Percentiles rank a stretch among this genome's conserved stretches.
Conservation (phyloP, 2,888 invertebrate genomes). For the Leptinotarsa tumamoca region DNA sequence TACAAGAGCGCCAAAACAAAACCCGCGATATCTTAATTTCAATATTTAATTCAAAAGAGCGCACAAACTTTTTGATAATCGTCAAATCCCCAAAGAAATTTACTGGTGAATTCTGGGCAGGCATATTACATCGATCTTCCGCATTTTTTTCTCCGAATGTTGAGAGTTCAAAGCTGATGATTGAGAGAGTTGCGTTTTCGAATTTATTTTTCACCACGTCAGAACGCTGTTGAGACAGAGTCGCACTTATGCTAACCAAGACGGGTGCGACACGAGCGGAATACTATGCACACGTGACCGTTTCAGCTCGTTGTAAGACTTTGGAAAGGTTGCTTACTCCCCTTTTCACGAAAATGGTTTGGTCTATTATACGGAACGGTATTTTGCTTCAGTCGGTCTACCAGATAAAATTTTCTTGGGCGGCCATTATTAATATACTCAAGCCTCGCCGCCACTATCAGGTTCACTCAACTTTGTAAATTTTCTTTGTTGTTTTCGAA, state of each 20-base stretch:
- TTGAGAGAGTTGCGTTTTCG: conserved; percentile 35
- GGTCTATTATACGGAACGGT: conserved; percentile 63
- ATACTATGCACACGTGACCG: conserved; percentile 55
- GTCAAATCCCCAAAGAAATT: neutral
- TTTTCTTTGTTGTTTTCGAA: conserved; percentile 25
- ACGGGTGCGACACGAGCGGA: conserved; percentile 44
- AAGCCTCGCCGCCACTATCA: conserved; percentile 20
- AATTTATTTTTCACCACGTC: conserved; percentile 53
- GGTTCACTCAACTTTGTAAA: conserved; percentile 19
- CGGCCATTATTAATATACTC: conserved; percentile 51
- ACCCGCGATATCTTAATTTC: conserved; percentile 49
- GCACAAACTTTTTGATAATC: conserved; percentile 34
- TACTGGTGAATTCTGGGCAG: neutral
- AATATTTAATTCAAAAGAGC: conserved; percentile 43
- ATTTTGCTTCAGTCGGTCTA: conserved; percentile 59
- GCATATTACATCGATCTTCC: neutral
- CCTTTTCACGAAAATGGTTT: conserved; percentile 66
- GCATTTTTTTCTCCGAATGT: neutral
- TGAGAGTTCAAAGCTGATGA: neutral
- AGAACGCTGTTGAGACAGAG: conserved; percentile 48
- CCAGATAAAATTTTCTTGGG: conserved; percentile 58
- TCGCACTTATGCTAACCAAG: conserved; percentile 42
- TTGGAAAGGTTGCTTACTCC: conserved; percentile 62
- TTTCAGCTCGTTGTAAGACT: conserved; percentile 58
- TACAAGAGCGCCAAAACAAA: conserved; percentile 47